Percentiles rank a stretch among this genome's conserved stretches.
Conservation (phyloP, 2,113 vertebrate genomes). For the Spea bombifrons region DNA sequence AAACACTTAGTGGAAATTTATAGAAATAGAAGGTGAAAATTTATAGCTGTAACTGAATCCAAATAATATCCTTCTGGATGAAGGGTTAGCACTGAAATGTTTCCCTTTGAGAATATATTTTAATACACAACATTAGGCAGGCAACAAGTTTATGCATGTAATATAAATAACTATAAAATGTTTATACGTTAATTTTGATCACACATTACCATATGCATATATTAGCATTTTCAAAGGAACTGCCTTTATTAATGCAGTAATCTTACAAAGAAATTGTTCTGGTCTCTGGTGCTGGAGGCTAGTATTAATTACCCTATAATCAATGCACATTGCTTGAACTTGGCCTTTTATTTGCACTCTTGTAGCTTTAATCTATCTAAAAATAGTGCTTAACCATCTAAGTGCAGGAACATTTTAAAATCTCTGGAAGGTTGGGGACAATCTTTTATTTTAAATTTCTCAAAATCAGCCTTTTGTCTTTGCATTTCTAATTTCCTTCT, state of each 20-base stretch:
- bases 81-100: not conserved
- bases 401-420: no score
- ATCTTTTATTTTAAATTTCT: no score
- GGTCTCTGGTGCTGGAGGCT: not conserved
- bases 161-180: not conserved
- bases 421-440: no score
- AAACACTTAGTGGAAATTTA: slow-evolving; percentile 75
- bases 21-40: slow-evolving; percentile 66
- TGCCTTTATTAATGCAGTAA: not conserved
- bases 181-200: not conserved
- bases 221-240: not conserved
- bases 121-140: not conserved
- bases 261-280: not conserved
- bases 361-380: no score
- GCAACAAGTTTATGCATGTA: not conserved
- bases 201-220: not conserved
- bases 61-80: slow-evolving; percentile 65
- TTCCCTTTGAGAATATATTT: not conserved
- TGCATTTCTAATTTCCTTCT: no score
- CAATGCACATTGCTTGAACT: not conserved
- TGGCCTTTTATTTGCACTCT: no score
- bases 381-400: no score
- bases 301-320: slow-evolving; percentile 4
- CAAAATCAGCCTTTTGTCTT: no score
- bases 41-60: slow-evolving; percentile 63